A percentile compares a stretch with the other conserved stretches of the same genome.
These are phyloP conservation scores for Dipodomys spectabilis DNA, from an alignment of 2,113 vertebrate genomes.

Conservation along the genomic window DNA sequence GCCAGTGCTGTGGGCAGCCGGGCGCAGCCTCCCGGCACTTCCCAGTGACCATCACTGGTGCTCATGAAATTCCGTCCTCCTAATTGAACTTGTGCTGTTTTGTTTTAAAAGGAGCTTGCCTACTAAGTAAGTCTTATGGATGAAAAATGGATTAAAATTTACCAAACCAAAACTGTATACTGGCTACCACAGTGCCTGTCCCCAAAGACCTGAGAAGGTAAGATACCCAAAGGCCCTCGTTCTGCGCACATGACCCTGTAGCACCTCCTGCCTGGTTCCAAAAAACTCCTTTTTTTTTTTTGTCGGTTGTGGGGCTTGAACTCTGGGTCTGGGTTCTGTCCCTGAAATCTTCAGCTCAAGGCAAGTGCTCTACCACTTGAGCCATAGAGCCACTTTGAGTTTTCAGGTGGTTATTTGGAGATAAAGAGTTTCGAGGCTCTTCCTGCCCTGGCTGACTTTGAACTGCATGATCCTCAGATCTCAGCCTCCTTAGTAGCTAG, in stretches of 20 bases:
- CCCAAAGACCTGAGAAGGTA: not conserved
- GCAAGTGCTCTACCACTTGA: too few species aligned
- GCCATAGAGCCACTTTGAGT: too few species aligned
- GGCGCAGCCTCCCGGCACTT: not conserved
- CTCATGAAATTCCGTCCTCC: not conserved
- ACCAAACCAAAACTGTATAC: not conserved
- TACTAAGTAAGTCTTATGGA: not conserved
- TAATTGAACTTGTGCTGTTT: not conserved
- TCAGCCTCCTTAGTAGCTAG: too few species aligned
- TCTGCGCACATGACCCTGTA: not conserved
- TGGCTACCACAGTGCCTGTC: not conserved
- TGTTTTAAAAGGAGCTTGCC: not conserved
- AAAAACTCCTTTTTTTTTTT: not conserved
- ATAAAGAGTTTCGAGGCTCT: too few species aligned
- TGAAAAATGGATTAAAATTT: not conserved
- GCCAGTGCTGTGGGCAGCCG: not conserved
- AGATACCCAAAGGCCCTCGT: not conserved
- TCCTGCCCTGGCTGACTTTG: too few species aligned
- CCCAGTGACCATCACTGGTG: not conserved
- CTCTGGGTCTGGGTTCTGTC: too few species aligned
- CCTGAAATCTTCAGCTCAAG: too few species aligned
- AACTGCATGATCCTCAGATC: too few species aligned
- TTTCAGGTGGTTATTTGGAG: too few species aligned
- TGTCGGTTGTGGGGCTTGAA: too few species aligned
- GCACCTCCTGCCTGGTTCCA: not conserved